phyloP scores from a whole-genome alignment of 2,113 vertebrate genomes.

The Chlorodrepanis virens region DNA sequence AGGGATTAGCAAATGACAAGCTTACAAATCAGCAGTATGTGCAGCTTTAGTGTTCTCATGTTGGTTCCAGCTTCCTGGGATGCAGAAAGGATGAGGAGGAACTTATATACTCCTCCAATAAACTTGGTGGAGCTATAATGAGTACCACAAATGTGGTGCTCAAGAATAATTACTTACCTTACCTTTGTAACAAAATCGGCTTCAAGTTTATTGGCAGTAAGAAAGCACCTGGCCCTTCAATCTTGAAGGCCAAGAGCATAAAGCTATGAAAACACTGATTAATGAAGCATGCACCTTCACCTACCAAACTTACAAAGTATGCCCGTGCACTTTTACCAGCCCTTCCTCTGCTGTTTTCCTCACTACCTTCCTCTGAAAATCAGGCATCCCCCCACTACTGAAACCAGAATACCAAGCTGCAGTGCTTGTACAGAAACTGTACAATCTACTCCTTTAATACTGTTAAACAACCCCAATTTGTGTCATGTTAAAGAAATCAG shows the following conservation, averaged over 20 bases:
- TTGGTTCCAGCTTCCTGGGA: not conserved
- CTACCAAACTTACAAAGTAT: not conserved
- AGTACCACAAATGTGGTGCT: not conserved
- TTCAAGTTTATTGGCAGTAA: not conserved
- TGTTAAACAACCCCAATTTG: not conserved
- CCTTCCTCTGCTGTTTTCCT: not conserved
- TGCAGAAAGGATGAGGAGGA: not conserved
- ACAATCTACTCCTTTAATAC: not conserved
- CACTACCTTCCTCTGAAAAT: not conserved
- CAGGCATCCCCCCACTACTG: not conserved
- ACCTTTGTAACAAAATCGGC: not conserved
- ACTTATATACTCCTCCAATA: not conserved
- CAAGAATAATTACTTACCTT: not conserved
- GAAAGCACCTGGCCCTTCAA: not conserved
- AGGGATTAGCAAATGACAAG: not conserved
- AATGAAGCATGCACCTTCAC: not conserved
- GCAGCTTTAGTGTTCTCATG: not conserved
- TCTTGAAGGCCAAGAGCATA: not conserved
- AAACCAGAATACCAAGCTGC: not conserved
- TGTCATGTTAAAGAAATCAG: not conserved
- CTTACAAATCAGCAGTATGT: not conserved
- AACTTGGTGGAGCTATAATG: not conserved
- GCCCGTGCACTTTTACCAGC: not conserved
- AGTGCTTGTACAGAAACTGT: not conserved
- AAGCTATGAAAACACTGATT: not conserved